Percentiles rank a stretch among this genome's conserved stretches.
phyloP scores from a whole-genome alignment of 2,113 vertebrate genomes.

The Corythornis vintsioides region DNA sequence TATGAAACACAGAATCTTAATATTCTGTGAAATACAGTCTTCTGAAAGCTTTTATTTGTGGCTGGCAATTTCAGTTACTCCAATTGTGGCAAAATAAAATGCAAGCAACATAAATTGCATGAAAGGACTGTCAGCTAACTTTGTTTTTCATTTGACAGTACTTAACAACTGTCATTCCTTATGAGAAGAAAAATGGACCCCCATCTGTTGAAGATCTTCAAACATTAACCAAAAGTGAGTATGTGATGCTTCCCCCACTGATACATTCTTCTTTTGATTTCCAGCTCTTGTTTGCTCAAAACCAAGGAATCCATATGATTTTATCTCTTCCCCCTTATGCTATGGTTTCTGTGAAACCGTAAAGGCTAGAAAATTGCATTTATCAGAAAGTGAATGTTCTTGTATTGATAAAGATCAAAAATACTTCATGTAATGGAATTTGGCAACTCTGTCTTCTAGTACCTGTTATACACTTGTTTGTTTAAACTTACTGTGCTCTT shows the following conservation, averaged over 20 bases:
- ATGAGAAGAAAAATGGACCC: conserved; percentile 90
- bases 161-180: conserved; percentile 97
- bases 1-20: background rate
- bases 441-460: background rate
- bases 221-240: conserved; percentile 96
- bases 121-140: background rate
- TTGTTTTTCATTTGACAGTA: conserved; percentile 81
- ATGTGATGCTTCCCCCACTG: background rate
- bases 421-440: background rate
- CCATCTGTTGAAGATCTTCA: conserved; percentile 96
- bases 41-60: background rate
- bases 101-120: background rate
- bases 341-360: background rate
- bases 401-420: background rate
- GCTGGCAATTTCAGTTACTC: background rate
- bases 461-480: background rate
- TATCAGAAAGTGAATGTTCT: background rate
- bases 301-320: background rate
- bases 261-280: background rate
- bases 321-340: background rate
- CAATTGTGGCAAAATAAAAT: background rate
- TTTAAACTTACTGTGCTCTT: background rate
- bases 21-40: background rate
- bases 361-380: background rate
- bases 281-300: background rate